Conservation (phyloP, 2,113 vertebrate species). For the Seriola quinqueradiata region DNA sequence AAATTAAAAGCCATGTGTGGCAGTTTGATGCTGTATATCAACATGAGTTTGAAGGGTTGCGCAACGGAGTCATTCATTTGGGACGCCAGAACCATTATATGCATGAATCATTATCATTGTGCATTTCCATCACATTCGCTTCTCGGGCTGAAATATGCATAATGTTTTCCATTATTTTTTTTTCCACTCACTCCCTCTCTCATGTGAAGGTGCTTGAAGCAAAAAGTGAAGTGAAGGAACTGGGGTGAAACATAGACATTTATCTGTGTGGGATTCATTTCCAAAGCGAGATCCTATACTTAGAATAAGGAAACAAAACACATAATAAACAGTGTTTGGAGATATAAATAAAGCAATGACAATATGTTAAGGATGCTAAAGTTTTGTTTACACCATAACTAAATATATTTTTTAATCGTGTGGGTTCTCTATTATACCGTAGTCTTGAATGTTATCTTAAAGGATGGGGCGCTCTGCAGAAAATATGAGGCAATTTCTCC, state of each 20-base stretch:
- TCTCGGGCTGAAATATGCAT: slow-evolving; percentile 68
- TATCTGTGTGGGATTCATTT: slow-evolving; percentile 13
- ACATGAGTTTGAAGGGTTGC: slow-evolving; percentile 50
- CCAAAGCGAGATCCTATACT: background rate
- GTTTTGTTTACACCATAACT: slow-evolving; percentile 20
- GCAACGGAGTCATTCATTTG: slow-evolving; percentile 60
- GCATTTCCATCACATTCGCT: slow-evolving; percentile 61
- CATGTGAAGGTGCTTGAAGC: slow-evolving; percentile 26
- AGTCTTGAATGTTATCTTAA: slow-evolving; percentile 16
- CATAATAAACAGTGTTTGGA: slow-evolving; percentile 1
- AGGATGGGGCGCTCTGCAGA: slow-evolving; percentile 17
- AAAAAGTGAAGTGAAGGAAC: slow-evolving; percentile 23
- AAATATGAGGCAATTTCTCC: slow-evolving; percentile 67
- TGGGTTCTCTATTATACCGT: slow-evolving; percentile 3
- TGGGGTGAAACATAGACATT: slow-evolving; percentile 11
- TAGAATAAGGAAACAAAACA: slow-evolving; percentile 7
- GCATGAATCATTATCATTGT: slow-evolving; percentile 68
- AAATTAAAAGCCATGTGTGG: slow-evolving; percentile 67
- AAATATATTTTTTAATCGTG: slow-evolving; percentile 25
- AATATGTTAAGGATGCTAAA: slow-evolving; percentile 5
- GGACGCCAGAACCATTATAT: slow-evolving; percentile 65
- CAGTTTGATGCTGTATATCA: slow-evolving; percentile 52
- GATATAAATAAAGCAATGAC: slow-evolving; percentile 3
- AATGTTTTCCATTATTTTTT: slow-evolving; percentile 47
- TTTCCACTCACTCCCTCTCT: background rate